These are phyloP conservation scores for Rallus limicola DNA, from an alignment of 2,113 vertebrate genomes.

Conservation along the genomic window DNA sequence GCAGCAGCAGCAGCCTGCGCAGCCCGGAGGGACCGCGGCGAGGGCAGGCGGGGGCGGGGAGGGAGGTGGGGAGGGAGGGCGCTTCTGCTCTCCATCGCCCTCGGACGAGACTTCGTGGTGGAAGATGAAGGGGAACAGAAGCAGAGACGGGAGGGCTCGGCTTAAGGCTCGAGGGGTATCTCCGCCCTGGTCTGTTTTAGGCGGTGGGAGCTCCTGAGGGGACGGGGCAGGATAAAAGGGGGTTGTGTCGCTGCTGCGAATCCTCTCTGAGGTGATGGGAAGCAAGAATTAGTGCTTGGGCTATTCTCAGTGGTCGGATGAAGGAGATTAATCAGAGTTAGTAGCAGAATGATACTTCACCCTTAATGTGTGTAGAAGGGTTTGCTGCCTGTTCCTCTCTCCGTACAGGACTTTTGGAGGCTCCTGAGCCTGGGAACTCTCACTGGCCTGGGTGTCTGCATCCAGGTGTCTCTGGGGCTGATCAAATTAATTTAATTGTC, in stretches of 20 bases:
- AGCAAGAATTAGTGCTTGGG: neutral
- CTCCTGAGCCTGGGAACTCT: neutral
- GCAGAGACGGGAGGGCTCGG: accelerated
- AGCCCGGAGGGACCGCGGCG: too few relatives aligned
- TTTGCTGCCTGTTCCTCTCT: neutral
- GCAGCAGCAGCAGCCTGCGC: neutral
- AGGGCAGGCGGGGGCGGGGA: too few relatives aligned
- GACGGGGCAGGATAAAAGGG: neutral
- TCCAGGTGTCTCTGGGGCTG: neutral
- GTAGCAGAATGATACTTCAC: neutral
- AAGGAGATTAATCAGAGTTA: neutral
- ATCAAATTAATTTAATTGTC: neutral
- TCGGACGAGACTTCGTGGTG: accelerated
- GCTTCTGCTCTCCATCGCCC: too few relatives aligned
- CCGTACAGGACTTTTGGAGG: neutral
- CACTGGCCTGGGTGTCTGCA: neutral
- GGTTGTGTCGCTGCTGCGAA: accelerated
- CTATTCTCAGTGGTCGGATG: too few relatives aligned
- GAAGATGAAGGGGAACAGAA: accelerated
- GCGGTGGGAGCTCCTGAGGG: neutral
- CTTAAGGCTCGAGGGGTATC: accelerated
- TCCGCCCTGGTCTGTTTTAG: accelerated
- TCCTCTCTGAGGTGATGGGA: accelerated
- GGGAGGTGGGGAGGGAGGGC: too few relatives aligned
- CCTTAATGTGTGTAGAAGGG: neutral